Evolutionary conservation across 2,113 vertebrate species (phyloP).

Genomic region (Lamprotornis superbus): DNA sequence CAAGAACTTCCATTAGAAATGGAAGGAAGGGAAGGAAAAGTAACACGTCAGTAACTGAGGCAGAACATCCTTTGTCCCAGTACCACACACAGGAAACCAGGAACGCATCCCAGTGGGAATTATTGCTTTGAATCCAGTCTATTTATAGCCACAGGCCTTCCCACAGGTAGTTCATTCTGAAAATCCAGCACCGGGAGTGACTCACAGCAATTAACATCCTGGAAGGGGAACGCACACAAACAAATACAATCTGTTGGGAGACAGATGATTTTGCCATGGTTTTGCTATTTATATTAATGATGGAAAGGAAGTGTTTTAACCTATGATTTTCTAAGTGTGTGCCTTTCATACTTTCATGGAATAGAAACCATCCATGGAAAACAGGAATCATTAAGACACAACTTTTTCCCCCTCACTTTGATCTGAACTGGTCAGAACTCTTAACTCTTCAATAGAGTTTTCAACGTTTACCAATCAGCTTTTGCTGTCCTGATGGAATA

Average conservation of each 20-base stretch:
- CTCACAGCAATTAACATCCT: slow-evolving; percentile 23
- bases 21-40: background rate
- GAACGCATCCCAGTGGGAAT: background rate
- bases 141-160: background rate
- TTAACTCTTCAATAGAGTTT: background rate
- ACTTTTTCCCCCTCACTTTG: background rate
- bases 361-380: background rate
- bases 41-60: accelerated
- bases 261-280: background rate
- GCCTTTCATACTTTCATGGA: background rate
- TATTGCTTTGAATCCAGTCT: background rate
- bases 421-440: background rate
- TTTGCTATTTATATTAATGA: background rate
- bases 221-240: slow-evolving; percentile 1
- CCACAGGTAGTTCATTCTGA: slow-evolving; percentile 29
- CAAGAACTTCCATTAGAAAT: background rate
- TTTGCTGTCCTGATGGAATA: background rate
- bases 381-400: background rate
- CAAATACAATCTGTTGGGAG: slow-evolving; percentile 18
- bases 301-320: background rate
- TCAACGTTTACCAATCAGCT: background rate
- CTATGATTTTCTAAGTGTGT: background rate
- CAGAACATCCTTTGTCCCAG: background rate
- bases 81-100: background rate
- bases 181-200: slow-evolving; percentile 16